These are phyloP conservation scores for Microctenopoma steveboyesi DNA, from an alignment of 2,797 vertebrate species.

Conservation along the genomic window DNA sequence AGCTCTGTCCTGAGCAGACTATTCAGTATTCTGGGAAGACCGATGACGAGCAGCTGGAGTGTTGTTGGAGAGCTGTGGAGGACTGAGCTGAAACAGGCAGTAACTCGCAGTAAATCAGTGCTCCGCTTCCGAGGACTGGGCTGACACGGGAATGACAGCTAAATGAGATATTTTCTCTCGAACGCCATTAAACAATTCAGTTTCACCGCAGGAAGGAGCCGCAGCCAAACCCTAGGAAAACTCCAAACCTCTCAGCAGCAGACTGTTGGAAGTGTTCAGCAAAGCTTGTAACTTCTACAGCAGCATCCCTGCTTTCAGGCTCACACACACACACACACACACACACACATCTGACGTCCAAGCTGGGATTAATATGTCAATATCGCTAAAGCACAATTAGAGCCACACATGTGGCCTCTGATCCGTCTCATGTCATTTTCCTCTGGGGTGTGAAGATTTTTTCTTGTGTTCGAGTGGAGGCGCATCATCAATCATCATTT, in stretches of 20 bases:
- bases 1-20: too few relatives aligned
- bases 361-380: conserved; percentile 38
- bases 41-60: too few relatives aligned
- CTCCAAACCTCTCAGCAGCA: neutral
- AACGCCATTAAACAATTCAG: conserved; percentile 12
- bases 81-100: conserved; percentile 10
- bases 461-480: neutral
- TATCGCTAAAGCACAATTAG: neutral
- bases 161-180: conserved; percentile 15
- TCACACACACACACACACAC: too few relatives aligned
- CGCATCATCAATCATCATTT: conserved; percentile 14
- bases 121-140: neutral
- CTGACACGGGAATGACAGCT: conserved; percentile 6
- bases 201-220: neutral
- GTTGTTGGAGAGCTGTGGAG: too few relatives aligned
- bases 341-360: neutral
- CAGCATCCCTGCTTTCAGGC: conserved; percentile 1
- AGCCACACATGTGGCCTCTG: conserved; percentile 5
- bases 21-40: too few relatives aligned
- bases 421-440: conserved; percentile 10
- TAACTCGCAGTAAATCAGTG: conserved; percentile 3
- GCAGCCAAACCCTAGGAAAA: conserved; percentile 11
- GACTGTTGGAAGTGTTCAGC: neutral
- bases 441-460: neutral
- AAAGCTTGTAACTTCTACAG: conserved; percentile 4